A percentile compares a stretch with the other conserved stretches of the same genome.
Conservation (phyloP, 2,797 vertebrate genomes). For the Smutsia gigantea region DNA sequence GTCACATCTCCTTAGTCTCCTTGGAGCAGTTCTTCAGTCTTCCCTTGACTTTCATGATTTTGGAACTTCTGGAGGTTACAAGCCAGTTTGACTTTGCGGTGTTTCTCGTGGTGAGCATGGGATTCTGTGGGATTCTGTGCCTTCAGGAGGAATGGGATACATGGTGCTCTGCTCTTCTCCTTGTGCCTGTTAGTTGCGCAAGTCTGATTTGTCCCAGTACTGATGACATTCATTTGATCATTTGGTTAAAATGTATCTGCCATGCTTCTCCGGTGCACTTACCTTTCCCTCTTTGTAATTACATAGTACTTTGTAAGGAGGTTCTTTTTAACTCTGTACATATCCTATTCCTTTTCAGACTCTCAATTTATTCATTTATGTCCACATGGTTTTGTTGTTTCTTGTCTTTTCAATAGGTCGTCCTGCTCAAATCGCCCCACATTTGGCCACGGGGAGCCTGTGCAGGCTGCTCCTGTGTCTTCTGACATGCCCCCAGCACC, state of each 20-base stretch:
- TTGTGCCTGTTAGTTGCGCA: not conserved
- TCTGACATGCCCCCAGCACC: not conserved
- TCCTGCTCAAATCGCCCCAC: not conserved
- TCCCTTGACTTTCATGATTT: not conserved
- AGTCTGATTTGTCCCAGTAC: not conserved
- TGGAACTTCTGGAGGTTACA: not conserved
- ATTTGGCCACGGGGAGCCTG: not conserved
- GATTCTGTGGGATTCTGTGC: not conserved
- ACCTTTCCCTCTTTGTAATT: not conserved
- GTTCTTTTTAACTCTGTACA: conserved; percentile 10
- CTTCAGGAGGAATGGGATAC: not conserved
- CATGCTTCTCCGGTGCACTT: not conserved
- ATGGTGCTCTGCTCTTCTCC: not conserved
- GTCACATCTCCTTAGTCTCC: not conserved
- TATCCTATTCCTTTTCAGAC: not conserved
- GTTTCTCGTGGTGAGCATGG: not conserved
- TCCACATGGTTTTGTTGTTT: not conserved
- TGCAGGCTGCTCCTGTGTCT: not conserved
- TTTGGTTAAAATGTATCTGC: not conserved
- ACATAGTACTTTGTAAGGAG: not conserved
- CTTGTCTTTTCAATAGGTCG: not conserved
- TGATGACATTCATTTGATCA: not conserved
- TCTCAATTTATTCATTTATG: not conserved
- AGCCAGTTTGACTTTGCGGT: not conserved
- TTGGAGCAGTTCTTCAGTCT: not conserved